Conservation (phyloP, 2,113 vertebrate species). For the Sorex araneus region DNA sequence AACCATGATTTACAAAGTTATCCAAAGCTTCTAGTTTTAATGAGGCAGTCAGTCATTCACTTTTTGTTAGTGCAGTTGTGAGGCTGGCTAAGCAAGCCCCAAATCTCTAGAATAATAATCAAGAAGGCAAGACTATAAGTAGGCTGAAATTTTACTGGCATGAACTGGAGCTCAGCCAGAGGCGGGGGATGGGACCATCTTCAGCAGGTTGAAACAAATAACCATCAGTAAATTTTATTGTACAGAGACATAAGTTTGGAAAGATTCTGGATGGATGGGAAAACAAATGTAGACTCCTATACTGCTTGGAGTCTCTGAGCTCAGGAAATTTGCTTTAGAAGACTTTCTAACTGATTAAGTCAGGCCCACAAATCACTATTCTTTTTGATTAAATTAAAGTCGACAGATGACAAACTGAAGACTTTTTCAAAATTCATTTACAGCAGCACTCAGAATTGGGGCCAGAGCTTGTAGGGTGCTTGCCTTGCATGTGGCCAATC, state of each 20-base stretch:
- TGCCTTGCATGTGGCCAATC: too few species aligned
- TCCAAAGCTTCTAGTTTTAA: slow-evolving; percentile 1
- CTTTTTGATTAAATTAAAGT: slow-evolving; percentile 53
- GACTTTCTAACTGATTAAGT: background rate
- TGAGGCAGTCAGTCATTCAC: background rate
- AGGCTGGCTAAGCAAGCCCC: background rate
- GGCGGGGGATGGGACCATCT: background rate
- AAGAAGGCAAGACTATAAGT: background rate
- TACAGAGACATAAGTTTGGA: background rate
- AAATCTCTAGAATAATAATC: background rate
- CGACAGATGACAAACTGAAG: background rate
- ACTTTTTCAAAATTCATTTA: background rate
- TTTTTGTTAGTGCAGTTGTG: slow-evolving; percentile 35
- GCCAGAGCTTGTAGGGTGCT: too few species aligned
- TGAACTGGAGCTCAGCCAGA: background rate
- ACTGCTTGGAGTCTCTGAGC: background rate
- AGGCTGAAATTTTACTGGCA: background rate
- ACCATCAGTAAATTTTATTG: background rate
- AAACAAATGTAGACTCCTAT: background rate
- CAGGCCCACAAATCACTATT: background rate
- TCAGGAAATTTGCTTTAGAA: background rate
- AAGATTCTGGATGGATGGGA: background rate
- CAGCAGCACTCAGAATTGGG: background rate
- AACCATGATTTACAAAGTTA: too few species aligned
- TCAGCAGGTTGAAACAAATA: background rate